Evolutionary conservation across 2,113 vertebrate genomes (phyloP).

Genomic region (Tupaia chinensis): DNA sequence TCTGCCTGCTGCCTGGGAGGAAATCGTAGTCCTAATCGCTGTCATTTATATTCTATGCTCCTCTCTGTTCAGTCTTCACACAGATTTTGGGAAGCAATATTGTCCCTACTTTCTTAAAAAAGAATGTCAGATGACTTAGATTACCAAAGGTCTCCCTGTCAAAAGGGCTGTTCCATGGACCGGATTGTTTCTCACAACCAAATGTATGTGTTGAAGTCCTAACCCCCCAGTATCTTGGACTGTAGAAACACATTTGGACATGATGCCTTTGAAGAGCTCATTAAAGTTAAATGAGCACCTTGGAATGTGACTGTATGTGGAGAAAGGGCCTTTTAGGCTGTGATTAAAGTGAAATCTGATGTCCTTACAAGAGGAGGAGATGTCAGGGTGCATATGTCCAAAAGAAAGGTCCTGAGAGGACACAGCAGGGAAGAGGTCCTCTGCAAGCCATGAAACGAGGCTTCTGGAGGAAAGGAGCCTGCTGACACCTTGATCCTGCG

Average conservation of each 20-base stretch:
- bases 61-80: background rate
- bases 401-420: background rate
- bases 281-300: too few relatives aligned
- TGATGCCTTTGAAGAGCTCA: background rate
- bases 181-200: background rate
- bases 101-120: background rate
- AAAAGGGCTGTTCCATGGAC: background rate
- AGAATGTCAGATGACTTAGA: background rate
- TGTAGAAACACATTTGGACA: background rate
- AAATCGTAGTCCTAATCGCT: background rate
- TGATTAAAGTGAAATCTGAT: background rate
- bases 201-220: background rate
- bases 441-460: background rate
- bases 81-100: background rate
- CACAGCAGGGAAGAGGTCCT: background rate
- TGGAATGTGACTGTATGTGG: background rate
- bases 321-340: background rate
- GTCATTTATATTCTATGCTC: background rate
- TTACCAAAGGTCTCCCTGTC: background rate
- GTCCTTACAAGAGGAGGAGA: background rate
- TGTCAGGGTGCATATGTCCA: background rate
- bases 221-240: background rate
- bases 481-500: background rate
- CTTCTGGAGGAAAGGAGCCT: background rate
- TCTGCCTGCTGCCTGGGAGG: background rate